Evolutionary conservation across 2,113 vertebrate genomes (phyloP).

Genomic region (Charina bottae): DNA sequence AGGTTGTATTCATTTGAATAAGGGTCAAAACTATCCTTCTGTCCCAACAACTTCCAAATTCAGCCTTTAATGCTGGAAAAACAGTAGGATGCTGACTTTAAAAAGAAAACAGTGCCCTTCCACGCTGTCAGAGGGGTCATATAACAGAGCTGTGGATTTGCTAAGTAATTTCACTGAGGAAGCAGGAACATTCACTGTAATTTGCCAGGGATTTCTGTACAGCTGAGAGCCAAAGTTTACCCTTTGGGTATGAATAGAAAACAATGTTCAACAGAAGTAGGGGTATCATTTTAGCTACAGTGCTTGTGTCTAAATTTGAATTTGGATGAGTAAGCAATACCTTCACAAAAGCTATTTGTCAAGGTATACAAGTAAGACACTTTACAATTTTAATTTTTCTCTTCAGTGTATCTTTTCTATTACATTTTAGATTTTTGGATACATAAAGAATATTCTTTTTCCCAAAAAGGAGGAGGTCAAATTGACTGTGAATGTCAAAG

Average conservation of each 20-base stretch:
- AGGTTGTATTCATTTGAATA: background rate
- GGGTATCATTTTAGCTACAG: background rate
- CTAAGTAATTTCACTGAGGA: background rate
- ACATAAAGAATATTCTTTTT: no score
- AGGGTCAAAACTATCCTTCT: background rate
- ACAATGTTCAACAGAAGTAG: background rate
- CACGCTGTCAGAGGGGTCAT: background rate
- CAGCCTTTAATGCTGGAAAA: background rate
- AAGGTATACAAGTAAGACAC: no score
- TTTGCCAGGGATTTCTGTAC: background rate
- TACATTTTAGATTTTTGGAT: no score
- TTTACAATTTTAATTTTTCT: no score
- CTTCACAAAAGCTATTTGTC: no score
- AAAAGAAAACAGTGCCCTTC: background rate
- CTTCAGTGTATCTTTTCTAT: no score
- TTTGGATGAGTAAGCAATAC: no score
- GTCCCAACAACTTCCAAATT: background rate
- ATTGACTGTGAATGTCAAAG: no score
- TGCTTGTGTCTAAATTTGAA: no score
- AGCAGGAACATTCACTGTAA: background rate
- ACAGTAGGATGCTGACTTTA: background rate
- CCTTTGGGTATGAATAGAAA: background rate
- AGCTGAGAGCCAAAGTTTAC: background rate
- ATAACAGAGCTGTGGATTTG: background rate
- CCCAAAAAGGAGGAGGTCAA: no score